phyloP scores from a whole-genome alignment of 1,140 invertebrate species.

The Agrypnia vestita region DNA sequence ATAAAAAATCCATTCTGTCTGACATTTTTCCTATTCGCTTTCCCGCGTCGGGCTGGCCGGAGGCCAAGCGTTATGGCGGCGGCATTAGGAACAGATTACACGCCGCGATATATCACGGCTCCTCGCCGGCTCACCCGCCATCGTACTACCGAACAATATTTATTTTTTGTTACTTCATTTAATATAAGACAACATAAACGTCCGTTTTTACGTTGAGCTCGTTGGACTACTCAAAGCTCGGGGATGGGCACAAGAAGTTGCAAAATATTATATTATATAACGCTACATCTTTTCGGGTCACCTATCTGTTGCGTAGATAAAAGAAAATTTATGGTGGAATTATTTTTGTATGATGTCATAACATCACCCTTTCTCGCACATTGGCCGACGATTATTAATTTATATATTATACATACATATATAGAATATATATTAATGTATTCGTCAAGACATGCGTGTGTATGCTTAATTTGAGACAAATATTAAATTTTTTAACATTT shows the following conservation, averaged over 20 bases:
- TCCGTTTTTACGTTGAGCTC: background rate
- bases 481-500: too few species aligned
- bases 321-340: slow-evolving; percentile 12
- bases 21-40: slow-evolving; percentile 4
- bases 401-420: too few species aligned
- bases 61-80: slow-evolving; percentile 6
- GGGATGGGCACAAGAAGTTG: background rate
- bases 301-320: slow-evolving; percentile 13
- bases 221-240: background rate
- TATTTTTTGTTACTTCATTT: slow-evolving; percentile 22
- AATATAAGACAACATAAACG: slow-evolving; percentile 3
- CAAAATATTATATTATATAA: background rate
- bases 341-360: background rate
- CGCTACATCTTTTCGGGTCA: background rate
- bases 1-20: slow-evolving; percentile 2
- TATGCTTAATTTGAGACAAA: too few species aligned
- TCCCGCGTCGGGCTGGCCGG: slow-evolving; percentile 3
- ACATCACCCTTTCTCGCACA: background rate
- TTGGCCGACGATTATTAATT: background rate
- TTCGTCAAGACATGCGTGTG: too few species aligned
- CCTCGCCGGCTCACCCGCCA: background rate
- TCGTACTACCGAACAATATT: slow-evolving; percentile 17
- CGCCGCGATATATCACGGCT: slow-evolving; percentile 32
- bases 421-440: too few species aligned
- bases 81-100: slow-evolving; percentile 45